phyloP scores from a whole-genome alignment of 1,140 invertebrate genomes.

The Neuroterus valhalla region DNA sequence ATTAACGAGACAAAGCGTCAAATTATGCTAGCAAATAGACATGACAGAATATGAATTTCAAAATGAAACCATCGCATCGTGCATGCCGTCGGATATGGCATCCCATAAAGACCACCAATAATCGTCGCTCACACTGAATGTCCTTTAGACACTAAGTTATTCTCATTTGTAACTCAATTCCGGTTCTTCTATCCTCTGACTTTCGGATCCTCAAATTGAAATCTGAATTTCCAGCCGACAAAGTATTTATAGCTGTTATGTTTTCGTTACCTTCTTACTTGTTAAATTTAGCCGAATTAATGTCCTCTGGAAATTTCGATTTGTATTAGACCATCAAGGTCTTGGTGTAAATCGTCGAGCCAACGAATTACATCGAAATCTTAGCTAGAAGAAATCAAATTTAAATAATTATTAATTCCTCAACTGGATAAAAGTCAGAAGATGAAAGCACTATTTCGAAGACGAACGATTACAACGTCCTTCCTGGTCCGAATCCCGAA shows the following conservation, averaged over 20 bases:
- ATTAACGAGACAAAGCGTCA: constrained; percentile 20
- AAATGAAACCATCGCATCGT: constrained; percentile 1
- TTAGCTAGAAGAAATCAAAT: neutral
- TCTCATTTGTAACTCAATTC: constrained; percentile 25
- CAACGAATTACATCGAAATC: constrained; percentile 10
- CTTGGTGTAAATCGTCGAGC: neutral
- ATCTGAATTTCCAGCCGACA: neutral
- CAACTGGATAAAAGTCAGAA: neutral
- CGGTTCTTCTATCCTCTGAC: neutral
- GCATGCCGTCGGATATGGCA: constrained; percentile 10
- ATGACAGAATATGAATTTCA: neutral
- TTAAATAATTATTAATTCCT: neutral
- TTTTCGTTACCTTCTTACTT: neutral
- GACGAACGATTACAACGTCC: neutral
- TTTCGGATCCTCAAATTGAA: neutral
- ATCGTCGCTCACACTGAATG: constrained; percentile 24
- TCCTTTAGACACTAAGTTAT: constrained; percentile 22
- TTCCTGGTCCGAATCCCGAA: constrained; percentile 26
- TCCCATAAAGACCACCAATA: constrained; percentile 21
- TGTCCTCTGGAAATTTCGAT: neutral
- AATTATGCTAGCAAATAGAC: constrained; percentile 26
- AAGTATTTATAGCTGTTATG: neutral
- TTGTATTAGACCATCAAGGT: neutral
- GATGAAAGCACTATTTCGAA: constrained; percentile 1
- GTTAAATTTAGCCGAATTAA: too few species aligned